A percentile compares a stretch with the other conserved stretches of the same genome.
These are phyloP conservation scores for Fratercula arctica DNA, from an alignment of 2,797 vertebrate genomes.

Conservation along the genomic window DNA sequence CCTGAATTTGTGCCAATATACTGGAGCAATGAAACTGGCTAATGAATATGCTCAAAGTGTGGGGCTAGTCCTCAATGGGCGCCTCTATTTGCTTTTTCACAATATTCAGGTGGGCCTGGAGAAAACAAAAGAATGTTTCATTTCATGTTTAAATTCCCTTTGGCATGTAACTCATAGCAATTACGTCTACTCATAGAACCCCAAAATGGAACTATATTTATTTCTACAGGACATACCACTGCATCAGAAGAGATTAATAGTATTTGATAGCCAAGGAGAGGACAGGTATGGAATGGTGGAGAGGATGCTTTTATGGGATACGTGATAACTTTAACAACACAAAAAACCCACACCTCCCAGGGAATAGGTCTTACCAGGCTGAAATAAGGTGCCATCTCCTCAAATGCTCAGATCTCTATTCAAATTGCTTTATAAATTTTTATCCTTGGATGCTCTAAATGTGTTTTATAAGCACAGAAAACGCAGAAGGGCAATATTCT, in stretches of 20 bases:
- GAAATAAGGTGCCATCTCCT: constrained; percentile 9
- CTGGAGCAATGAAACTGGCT: not conserved
- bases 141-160: not conserved
- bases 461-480: constrained; percentile 6
- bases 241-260: not conserved
- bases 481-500: not conserved
- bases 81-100: not conserved
- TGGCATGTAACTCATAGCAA: not conserved
- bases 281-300: not conserved
- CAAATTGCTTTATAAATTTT: constrained; percentile 10
- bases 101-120: not conserved
- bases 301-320: not conserved
- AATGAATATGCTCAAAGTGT: not conserved
- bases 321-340: not conserved
- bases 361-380: not conserved
- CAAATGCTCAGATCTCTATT: not conserved
- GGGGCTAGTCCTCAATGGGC: not conserved
- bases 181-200: not conserved
- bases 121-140: not conserved
- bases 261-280: not conserved
- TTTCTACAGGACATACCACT: not conserved
- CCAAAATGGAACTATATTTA: not conserved
- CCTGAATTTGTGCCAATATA: not conserved
- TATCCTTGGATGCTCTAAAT: constrained; percentile 14
- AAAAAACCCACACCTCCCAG: not conserved